These are phyloP conservation scores for Escarpia spicata DNA, from an alignment of 2,888 invertebrate species.

Conservation along the genomic window DNA sequence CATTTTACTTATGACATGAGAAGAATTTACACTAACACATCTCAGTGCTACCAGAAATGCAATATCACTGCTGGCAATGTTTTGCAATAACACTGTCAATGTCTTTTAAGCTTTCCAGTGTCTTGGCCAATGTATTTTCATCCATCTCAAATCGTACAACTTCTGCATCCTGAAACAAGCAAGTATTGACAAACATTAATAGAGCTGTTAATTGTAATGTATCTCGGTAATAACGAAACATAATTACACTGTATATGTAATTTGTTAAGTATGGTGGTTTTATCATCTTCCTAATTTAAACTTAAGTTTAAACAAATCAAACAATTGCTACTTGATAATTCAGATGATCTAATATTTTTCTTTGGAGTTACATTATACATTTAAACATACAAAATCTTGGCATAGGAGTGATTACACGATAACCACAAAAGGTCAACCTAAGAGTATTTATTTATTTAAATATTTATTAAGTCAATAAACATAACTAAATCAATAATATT, in stretches of 20 bases:
- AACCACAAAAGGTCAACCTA: no score
- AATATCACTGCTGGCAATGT: neutral
- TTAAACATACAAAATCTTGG: no score
- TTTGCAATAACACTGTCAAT: conserved; percentile 19
- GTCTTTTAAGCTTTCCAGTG: conserved; percentile 23
- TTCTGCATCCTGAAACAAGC: conserved; percentile 24
- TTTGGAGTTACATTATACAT: neutral
- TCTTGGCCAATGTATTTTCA: conserved; percentile 1
- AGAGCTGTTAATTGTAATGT: neutral
- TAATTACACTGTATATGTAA: no score
- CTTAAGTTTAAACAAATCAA: neutral
- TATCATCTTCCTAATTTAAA: neutral
- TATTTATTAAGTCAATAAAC: no score
- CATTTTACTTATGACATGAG: neutral
- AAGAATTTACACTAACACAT: neutral
- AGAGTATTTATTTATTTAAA: no score
- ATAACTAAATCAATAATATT: no score
- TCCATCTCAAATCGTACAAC: conserved; percentile 29
- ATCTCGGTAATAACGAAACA: neutral
- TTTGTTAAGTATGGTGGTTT: neutral
- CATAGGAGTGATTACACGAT: no score
- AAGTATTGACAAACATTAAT: neutral
- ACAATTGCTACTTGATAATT: neutral
- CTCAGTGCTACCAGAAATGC: neutral
- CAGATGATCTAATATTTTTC: neutral